phyloP scores from a whole-genome alignment of 2,888 invertebrate species.

The Pseudanteris insignis region DNA sequence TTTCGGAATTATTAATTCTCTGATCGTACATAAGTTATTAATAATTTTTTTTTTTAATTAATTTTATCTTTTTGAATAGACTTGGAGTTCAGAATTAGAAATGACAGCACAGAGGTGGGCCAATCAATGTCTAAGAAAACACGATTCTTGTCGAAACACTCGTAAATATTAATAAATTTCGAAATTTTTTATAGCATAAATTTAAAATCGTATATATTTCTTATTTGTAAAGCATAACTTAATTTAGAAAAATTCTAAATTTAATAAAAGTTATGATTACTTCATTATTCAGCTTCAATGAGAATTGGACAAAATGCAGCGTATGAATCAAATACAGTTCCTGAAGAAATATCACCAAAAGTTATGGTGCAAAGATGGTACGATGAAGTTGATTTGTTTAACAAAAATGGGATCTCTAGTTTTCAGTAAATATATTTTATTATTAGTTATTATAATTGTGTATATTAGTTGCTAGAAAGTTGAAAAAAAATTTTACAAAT shows the following conservation, averaged over 20 bases:
- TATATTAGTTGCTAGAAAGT: no score
- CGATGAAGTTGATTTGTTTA: conserved; percentile 15
- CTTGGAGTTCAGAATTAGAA: conserved; percentile 17
- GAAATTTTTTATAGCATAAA: no score
- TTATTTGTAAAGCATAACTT: not conserved
- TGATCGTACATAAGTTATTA: no score
- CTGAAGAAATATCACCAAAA: not conserved
- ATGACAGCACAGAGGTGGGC: conserved; percentile 15
- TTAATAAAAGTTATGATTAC: no score
- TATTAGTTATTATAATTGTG: no score
- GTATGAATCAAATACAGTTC: not conserved
- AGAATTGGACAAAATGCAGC: conserved; percentile 13
- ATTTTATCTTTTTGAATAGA: conserved; percentile 1
- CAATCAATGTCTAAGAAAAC: conserved; percentile 7
- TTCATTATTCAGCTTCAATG: not conserved
- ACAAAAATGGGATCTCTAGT: not conserved
- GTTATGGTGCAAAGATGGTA: conserved; percentile 19
- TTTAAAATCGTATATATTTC: not conserved
- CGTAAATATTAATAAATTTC: no score
- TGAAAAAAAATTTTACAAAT: no score
- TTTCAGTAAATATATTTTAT: no score
- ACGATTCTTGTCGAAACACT: conserved; percentile 11
- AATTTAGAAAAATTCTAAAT: not conserved
- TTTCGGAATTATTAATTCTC: no score
- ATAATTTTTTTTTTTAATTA: not conserved